Evolutionary conservation across 2,797 vertebrate species (phyloP).

Genomic region (Diplodus sargus): DNA sequence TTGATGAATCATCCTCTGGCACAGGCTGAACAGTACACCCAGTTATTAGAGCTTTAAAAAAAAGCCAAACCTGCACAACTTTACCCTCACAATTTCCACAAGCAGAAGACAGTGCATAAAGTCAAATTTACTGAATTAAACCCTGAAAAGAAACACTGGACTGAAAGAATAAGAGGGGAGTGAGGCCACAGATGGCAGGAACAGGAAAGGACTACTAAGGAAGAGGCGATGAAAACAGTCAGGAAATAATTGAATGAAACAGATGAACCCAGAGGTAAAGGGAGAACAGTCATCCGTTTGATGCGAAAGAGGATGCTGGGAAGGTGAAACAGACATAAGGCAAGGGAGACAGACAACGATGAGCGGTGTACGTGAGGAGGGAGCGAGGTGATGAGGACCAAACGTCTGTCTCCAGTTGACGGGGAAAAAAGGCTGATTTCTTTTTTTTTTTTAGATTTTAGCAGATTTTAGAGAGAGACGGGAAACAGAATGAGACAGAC

Average conservation of each 20-base stretch:
- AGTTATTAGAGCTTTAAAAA: background rate
- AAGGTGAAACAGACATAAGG: constrained; percentile 51
- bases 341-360: constrained; percentile 33
- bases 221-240: constrained; percentile 56
- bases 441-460: constrained; percentile 20
- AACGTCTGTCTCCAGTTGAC: constrained; percentile 44
- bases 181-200: constrained; percentile 45
- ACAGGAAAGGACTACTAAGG: constrained; percentile 51
- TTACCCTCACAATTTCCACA: constrained; percentile 10
- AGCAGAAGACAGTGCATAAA: background rate
- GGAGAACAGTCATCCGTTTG: constrained; percentile 19
- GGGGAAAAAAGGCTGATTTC: constrained; percentile 16
- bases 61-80: background rate
- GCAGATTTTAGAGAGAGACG: constrained; percentile 3
- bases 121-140: background rate
- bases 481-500: constrained; percentile 51
- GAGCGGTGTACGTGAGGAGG: constrained; percentile 22
- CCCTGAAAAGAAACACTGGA: constrained; percentile 20
- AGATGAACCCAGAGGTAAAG: constrained; percentile 50
- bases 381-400: constrained; percentile 33
- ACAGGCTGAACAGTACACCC: background rate
- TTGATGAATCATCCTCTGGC: background rate
- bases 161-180: constrained; percentile 13
- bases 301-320: constrained; percentile 32
- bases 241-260: constrained; percentile 65